These are phyloP conservation scores for Epistrophella euchroma DNA, from an alignment of 2,888 invertebrate species.

Conservation along the genomic window DNA sequence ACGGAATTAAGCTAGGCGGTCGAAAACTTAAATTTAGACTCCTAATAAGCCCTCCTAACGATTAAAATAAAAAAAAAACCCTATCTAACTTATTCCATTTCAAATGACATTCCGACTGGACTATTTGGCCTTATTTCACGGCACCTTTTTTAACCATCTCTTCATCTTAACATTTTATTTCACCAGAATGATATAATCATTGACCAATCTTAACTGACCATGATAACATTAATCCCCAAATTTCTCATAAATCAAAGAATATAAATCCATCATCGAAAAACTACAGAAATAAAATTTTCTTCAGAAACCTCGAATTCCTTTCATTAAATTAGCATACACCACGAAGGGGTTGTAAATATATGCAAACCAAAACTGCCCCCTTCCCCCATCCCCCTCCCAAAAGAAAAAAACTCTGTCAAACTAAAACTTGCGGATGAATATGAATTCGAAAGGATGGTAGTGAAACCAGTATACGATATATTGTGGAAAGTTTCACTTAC, in stretches of 20 bases:
- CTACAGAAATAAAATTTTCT: not conserved
- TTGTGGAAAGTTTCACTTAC: slow-evolving; percentile 43
- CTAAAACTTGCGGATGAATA: slow-evolving; percentile 19
- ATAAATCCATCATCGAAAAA: not conserved
- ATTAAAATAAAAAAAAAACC: too few relatives aligned
- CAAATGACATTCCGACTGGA: too few relatives aligned
- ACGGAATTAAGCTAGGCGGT: too few relatives aligned
- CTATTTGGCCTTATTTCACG: too few relatives aligned
- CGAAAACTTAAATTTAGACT: too few relatives aligned
- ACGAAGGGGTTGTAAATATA: slow-evolving; percentile 13
- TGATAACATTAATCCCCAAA: not conserved
- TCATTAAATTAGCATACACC: slow-evolving; percentile 29
- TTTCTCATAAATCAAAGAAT: not conserved
- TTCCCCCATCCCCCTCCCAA: not conserved
- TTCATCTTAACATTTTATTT: too few relatives aligned
- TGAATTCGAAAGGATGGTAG: not conserved
- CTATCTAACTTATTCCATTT: too few relatives aligned
- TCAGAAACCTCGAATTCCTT: slow-evolving; percentile 12
- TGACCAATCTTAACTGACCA: not conserved
- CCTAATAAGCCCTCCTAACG: too few relatives aligned
- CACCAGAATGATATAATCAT: too few relatives aligned
- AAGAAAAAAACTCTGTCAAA: slow-evolving; percentile 9
- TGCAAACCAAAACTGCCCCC: slow-evolving; percentile 1
- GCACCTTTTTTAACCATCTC: too few relatives aligned
- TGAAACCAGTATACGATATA: slow-evolving; percentile 28